phyloP scores from a whole-genome alignment of 1,140 invertebrate species.

The Chrysomallon squamiferum region DNA sequence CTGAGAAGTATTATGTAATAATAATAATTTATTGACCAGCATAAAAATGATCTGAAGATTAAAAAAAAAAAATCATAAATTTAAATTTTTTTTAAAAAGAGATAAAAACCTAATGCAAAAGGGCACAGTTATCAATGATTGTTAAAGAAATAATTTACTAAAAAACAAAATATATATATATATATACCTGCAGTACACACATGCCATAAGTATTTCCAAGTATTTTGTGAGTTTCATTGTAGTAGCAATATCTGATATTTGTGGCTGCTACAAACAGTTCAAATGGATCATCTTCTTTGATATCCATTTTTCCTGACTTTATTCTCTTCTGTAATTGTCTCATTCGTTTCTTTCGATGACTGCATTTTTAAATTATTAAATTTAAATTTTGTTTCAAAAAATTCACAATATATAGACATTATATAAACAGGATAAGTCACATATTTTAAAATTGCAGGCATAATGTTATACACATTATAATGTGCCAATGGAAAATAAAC shows the following conservation, averaged over 20 bases:
- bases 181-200: constrained; percentile 89
- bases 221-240: constrained; percentile 96
- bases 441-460: neutral
- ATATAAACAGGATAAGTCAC: neutral
- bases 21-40: too few relatives aligned
- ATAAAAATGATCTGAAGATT: too few relatives aligned
- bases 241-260: constrained; percentile 97
- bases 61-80: too few relatives aligned
- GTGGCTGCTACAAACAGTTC: constrained; percentile 96
- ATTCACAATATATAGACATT: neutral
- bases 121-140: too few relatives aligned
- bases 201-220: constrained; percentile 98
- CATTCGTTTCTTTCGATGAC: constrained; percentile 92
- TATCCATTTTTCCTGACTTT: constrained; percentile 84
- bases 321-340: constrained; percentile 87
- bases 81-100: too few relatives aligned
- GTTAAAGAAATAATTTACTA: too few relatives aligned
- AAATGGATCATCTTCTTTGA: constrained; percentile 96
- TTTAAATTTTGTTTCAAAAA: too few relatives aligned
- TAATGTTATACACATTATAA: neutral
- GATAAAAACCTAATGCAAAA: too few relatives aligned
- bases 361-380: too few relatives aligned
- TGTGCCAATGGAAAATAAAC: neutral
- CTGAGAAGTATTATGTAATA: too few relatives aligned
- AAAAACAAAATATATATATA: too few relatives aligned